These are phyloP conservation scores for Synergus gifuensis DNA, from an alignment of 2,888 invertebrate species.

Conservation along the genomic window DNA sequence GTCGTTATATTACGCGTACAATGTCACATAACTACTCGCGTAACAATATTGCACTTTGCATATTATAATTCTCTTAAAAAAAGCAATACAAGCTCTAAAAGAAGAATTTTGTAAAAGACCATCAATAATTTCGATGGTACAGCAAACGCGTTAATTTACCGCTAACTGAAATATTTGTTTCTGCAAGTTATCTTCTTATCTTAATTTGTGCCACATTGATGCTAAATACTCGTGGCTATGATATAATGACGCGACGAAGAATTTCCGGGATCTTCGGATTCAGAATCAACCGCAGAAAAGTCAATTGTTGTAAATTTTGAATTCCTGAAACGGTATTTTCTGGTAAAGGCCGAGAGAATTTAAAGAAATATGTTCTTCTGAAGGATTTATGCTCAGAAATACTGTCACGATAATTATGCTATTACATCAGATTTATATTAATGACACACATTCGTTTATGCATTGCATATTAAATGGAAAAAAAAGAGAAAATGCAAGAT, in stretches of 20 bases:
- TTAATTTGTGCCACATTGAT: constrained; percentile 22
- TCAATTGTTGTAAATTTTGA: constrained; percentile 19
- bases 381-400: not conserved
- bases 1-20: constrained; percentile 62
- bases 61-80: too few relatives aligned
- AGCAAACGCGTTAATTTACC: constrained; percentile 21
- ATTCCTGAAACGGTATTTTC: constrained; percentile 22
- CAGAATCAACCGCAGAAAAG: not conserved
- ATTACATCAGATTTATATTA: not conserved
- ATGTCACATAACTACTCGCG: constrained; percentile 34
- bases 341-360: not conserved
- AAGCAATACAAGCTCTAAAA: too few relatives aligned
- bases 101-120: too few relatives aligned
- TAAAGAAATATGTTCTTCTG: too few relatives aligned
- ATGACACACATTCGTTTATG: not conserved
- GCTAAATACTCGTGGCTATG: constrained; percentile 18
- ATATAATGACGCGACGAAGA: constrained; percentile 3
- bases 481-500: not conserved
- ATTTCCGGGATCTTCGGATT: constrained; percentile 25
- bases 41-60: constrained; percentile 50
- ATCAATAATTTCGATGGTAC: not conserved
- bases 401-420: not conserved
- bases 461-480: not conserved
- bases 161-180: constrained; percentile 32
- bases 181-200: constrained; percentile 4